Base-by-base conservation (phyloP, 2,113 vertebrate species). In the Fregetta grallaria region DNA sequence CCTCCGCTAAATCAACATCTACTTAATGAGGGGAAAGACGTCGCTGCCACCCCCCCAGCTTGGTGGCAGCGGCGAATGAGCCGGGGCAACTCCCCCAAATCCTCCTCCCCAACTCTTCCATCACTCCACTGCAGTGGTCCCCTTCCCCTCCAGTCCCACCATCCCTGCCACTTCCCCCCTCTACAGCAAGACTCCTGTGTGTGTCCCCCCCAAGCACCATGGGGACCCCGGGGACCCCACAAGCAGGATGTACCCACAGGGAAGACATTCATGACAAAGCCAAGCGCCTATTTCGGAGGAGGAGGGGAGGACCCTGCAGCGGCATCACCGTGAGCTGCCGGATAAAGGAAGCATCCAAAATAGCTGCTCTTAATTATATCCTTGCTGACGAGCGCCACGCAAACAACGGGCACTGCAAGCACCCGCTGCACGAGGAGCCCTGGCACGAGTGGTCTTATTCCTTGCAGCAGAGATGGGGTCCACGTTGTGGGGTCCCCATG, bases 301-400 rank as follows among this genome's bases (percentile, higher is more conserved):
- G 30, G 74, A 63, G 84, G 77, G 92, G 88, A 93, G 90, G 96
- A 88, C 80, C 95, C 94, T 67, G 76, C 94, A 96, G 94, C 38
- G 14, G 86, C 95, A 94, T 83, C 9, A 5, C 96, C 40, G 53
- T 25, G 92, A 96, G 83, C 94, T 82, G 94, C 92, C 90, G 84
- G 96, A 82, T 92, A 86, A 97, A 96, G 94, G 93, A 94, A 93
- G 96, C 86, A 85, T 96, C 96, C 92, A 95, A 97, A 97, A 94
- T 94, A 94, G 96, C 92, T 94, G 93, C 92, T 96, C 93, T 93
- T 96, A 96, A 96, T 97, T 94, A 93, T 94, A 96, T 93, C 92
- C 86, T 74, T 74, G 92, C 94, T 93, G 94, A 94, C 82, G 50
- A 93, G 84, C 17, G 26, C 93, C 94, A 92, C 56, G 6, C 94